phyloP scores from a whole-genome alignment of 2,113 vertebrate species.

The Rana temporaria region DNA sequence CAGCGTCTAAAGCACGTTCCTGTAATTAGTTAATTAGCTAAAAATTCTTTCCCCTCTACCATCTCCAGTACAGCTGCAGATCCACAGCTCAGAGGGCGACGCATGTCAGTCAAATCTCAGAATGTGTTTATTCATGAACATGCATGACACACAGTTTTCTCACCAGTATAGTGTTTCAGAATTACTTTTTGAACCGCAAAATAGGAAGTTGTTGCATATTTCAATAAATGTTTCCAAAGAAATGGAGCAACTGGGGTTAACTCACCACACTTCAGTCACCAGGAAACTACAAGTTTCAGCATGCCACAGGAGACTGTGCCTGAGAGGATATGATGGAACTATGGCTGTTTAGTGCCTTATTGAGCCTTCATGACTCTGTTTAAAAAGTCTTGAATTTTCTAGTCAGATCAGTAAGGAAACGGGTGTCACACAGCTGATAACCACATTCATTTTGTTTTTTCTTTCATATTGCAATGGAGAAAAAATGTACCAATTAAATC shows the following conservation, averaged over 20 bases:
- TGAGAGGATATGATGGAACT: too few relatives aligned
- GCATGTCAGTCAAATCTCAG: neutral
- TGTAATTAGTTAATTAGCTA: constrained; percentile 1
- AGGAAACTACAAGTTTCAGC: too few relatives aligned
- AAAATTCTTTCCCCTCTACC: constrained; percentile 1
- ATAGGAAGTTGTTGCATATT: constrained; percentile 13
- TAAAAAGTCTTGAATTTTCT: too few relatives aligned
- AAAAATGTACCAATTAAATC: too few relatives aligned
- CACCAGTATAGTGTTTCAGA: neutral
- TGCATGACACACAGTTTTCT: neutral
- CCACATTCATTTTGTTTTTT: too few relatives aligned
- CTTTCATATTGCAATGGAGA: too few relatives aligned
- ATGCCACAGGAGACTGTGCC: too few relatives aligned
- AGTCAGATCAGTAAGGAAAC: too few relatives aligned
- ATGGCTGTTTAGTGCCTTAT: too few relatives aligned
- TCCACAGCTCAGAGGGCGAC: neutral
- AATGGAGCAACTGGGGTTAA: neutral
- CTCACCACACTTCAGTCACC: neutral
- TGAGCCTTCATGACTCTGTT: too few relatives aligned
- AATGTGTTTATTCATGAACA: neutral
- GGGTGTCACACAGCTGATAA: too few relatives aligned
- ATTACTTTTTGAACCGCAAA: constrained; percentile 9
- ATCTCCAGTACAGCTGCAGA: neutral
- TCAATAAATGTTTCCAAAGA: constrained; percentile 12
- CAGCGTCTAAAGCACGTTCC: neutral